Conservation (phyloP, 1,140 invertebrate genomes). For the Mercenaria mercenaria region DNA sequence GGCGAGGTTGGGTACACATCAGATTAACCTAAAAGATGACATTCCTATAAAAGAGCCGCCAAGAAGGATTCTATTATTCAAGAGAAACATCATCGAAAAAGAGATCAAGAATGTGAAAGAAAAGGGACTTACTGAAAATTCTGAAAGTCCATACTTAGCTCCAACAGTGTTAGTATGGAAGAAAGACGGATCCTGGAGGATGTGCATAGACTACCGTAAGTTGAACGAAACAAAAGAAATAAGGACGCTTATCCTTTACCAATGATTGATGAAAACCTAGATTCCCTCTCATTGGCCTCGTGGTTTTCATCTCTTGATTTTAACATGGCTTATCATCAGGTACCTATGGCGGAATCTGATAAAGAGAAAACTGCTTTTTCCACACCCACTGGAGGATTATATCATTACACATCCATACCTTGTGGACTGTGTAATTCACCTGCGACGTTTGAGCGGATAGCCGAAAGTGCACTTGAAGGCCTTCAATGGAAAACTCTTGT, state of each 20-base stretch:
- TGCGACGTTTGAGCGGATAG: slow-evolving; percentile 76
- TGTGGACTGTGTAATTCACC: slow-evolving; percentile 78
- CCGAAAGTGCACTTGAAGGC: slow-evolving; percentile 69
- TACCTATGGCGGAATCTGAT: slow-evolving; percentile 47
- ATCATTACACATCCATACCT: slow-evolving; percentile 73
- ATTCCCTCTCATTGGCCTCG: slow-evolving; percentile 12
- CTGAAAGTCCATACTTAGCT: slow-evolving; percentile 4
- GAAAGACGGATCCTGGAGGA: slow-evolving; percentile 17
- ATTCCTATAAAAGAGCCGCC: slow-evolving; percentile 38
- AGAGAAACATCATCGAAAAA: slow-evolving; percentile 19
- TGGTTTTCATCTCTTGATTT: slow-evolving; percentile 40
- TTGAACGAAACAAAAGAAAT: slow-evolving; percentile 36
- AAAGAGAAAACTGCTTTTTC: slow-evolving; percentile 82
- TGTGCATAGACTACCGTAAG: slow-evolving; percentile 73
- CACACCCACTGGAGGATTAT: slow-evolving; percentile 65
- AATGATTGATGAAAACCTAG: slow-evolving; percentile 14
- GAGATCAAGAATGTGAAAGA: slow-evolving; percentile 22
- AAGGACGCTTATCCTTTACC: slow-evolving; percentile 36
- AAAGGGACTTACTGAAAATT: slow-evolving; percentile 44
- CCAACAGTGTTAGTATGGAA: slow-evolving; percentile 20
- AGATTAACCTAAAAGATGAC: slow-evolving; percentile 25
- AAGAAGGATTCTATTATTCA: slow-evolving; percentile 42
- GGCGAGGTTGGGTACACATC: slow-evolving; percentile 20
- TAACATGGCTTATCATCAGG: slow-evolving; percentile 64
- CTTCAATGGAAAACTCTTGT: slow-evolving; percentile 62